Evolutionary conservation across 2,113 vertebrate species (phyloP).

Genomic region (Boleophthalmus pectinirostris): DNA sequence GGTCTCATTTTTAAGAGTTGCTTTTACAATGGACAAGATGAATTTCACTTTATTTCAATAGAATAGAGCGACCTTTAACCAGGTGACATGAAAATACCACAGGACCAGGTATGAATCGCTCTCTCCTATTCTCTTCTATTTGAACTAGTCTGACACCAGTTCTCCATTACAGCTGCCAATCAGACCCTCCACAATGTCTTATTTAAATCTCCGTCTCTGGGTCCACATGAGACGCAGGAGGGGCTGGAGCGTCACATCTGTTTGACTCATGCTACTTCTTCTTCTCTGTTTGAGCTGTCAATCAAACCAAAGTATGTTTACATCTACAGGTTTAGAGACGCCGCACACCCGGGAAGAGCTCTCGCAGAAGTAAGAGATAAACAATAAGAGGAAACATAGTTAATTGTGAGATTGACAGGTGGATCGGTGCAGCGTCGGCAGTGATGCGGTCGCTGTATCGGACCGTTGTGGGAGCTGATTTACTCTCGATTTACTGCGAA

Average conservation of each 20-base stretch:
- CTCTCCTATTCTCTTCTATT: background rate
- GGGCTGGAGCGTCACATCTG: background rate
- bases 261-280: background rate
- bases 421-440: no score
- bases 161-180: background rate
- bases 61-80: no score
- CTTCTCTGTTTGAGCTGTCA: background rate
- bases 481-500: no score
- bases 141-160: background rate
- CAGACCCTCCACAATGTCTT: background rate
- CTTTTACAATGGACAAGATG: no score
- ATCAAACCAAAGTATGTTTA: background rate
- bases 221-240: background rate
- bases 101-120: background rate
- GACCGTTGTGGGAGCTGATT: no score
- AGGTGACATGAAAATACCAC: background rate
- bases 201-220: background rate
- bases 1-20: no score
- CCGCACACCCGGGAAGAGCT: conserved; percentile 22
- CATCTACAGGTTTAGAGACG: background rate
- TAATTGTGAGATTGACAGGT: no score
- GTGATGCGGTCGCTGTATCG: no score
- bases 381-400: no score
- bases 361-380: conserved; percentile 10
- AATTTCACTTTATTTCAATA: no score